Evolutionary conservation across 2,888 invertebrate genomes (phyloP), one percentile per base, ranked within the genome.

Genomic region (Acanthococcus lagerstroemiae): DNA sequence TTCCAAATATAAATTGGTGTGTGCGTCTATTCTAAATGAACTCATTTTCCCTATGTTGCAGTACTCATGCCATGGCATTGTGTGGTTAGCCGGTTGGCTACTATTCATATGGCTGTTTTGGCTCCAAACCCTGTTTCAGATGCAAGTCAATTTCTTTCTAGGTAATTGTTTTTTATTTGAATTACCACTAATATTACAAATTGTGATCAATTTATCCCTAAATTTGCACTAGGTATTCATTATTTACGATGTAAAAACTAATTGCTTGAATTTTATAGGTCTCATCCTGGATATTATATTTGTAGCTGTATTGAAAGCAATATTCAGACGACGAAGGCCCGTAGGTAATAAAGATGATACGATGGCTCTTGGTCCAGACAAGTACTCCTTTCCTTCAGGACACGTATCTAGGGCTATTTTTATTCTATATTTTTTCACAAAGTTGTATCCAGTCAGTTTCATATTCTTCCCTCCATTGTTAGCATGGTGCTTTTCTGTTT

Each of bases 351-450:
- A 79, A 68, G 83, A 83, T 70, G 87, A 90, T 74, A 81, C 86
- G 70, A 81, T 82, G 37, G 78, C 78, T 2, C 70, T 90, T 21
- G 89, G 91, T 0, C 88, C 93, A 0, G 95, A 95, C 76, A 87
- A 91, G 72, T 96, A 86, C 75, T 85, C 87, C 55, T 97, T 97
- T 75, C 97, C 96, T 12, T 96, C 95, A 0, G 73, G 73, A 12
- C 96, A 97, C 76, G 85, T 92, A 0, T 92, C 95, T 25, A 79
- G 96, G 71, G 84, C 91, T 0, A 82, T 86, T 4, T 83, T 88
- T 74, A 79, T 95, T 22, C 79, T 85, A 3, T 83, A 84, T 67
- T 87, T 90, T 74, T 86, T 93, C 69, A 79, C 83, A 4, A 78
- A 80, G 68, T 72, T 87, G 22, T 82, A 82, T 75, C 84, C 87